phyloP scores from a whole-genome alignment of 2,888 invertebrate genomes.

The Drosophila emarginata region DNA sequence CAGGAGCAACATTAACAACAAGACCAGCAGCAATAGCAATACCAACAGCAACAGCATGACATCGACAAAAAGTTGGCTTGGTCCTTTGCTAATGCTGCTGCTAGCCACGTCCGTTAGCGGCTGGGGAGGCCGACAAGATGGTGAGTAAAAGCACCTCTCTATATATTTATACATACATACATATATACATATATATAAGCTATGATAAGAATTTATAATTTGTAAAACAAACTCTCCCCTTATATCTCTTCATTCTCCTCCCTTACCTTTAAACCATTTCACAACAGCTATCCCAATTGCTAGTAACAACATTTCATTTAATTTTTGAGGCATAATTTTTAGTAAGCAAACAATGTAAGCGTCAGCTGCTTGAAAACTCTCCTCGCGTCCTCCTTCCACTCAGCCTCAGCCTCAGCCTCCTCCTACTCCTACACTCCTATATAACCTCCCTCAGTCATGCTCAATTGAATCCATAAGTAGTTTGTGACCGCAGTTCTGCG shows the following conservation, averaged over 20 bases:
- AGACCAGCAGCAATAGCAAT: constrained; percentile 40
- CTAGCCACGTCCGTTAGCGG: constrained; percentile 78
- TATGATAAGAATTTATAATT: constrained; percentile 76
- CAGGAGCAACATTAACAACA: constrained; percentile 32
- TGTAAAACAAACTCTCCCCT: constrained; percentile 30
- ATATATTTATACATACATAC: constrained; percentile 48
- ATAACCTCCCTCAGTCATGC: constrained; percentile 54
- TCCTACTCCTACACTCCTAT: constrained; percentile 4
- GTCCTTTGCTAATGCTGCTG: constrained; percentile 72
- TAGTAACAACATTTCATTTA: constrained; percentile 60
- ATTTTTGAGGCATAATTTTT: constrained; percentile 67
- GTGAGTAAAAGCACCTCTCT: constrained; percentile 74
- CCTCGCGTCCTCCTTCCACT: constrained; percentile 2
- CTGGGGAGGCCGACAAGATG: constrained; percentile 80
- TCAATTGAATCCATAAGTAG: constrained; percentile 76
- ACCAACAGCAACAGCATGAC: constrained; percentile 57
- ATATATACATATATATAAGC: constrained; percentile 41
- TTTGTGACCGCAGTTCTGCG: constrained; percentile 76
- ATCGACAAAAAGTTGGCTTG: constrained; percentile 67
- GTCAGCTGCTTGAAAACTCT: constrained; percentile 60
- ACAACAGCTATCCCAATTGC: not conserved
- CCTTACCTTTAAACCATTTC: not conserved
- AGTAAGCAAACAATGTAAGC: constrained; percentile 56
- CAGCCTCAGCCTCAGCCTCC: constrained; percentile 9
- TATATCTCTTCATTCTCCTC: not conserved